These are phyloP conservation scores for Eulithis prunata DNA, from an alignment of 2,888 invertebrate genomes.

Conservation along the genomic window DNA sequence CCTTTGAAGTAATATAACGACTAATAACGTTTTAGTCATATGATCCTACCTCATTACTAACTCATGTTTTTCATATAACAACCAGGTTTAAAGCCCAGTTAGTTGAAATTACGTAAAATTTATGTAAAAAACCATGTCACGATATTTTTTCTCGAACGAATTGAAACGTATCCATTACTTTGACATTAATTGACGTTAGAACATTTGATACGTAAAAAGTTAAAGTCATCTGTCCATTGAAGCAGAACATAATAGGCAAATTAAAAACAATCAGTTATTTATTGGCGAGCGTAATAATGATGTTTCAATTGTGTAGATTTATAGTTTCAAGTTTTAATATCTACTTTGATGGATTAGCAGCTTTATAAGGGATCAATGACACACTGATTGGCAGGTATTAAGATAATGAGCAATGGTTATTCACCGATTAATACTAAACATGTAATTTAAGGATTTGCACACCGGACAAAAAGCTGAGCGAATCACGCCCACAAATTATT, in stretches of 20 bases:
- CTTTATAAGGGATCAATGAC: conserved; percentile 55
- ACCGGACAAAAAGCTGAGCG: conserved; percentile 30
- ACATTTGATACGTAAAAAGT: not conserved
- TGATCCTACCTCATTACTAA: too few species aligned
- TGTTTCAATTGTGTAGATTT: too few species aligned
- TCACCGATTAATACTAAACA: conserved; percentile 57
- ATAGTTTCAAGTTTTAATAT: not conserved
- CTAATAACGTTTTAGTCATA: too few species aligned
- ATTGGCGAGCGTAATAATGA: too few species aligned
- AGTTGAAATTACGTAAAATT: not conserved
- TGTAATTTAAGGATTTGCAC: conserved; percentile 44
- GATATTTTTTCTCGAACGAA: conserved; percentile 8
- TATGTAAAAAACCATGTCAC: conserved; percentile 9
- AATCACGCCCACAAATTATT: conserved; percentile 37
- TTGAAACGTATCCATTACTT: conserved; percentile 17
- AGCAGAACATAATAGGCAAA: not conserved
- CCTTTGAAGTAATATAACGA: too few species aligned
- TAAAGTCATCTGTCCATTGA: not conserved
- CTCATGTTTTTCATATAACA: not conserved
- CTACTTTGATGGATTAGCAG: conserved; percentile 6
- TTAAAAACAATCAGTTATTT: not conserved
- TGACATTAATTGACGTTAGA: conserved; percentile 4
- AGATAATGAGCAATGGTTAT: conserved; percentile 54
- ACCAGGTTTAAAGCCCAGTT: not conserved
- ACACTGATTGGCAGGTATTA: conserved; percentile 57